Evolutionary conservation across 2,797 vertebrate genomes (phyloP).

Genomic region (Danio choprae): DNA sequence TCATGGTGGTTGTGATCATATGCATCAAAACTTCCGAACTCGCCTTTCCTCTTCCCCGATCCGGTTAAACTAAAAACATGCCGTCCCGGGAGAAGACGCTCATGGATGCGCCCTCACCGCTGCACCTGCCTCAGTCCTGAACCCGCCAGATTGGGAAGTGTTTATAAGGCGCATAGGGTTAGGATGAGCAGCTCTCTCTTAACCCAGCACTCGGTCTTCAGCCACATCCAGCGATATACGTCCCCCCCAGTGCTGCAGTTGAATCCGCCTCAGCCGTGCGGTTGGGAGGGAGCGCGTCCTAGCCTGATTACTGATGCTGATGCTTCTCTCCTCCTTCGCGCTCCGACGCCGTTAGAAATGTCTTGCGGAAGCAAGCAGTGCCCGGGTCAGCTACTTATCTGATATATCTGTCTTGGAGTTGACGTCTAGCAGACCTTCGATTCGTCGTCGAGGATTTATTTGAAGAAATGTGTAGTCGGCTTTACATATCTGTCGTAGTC

Average conservation of each 20-base stretch:
- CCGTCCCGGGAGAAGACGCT: slow-evolving; percentile 78
- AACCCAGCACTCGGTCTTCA: slow-evolving; percentile 72
- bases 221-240: slow-evolving; percentile 70
- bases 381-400: slow-evolving; percentile 54
- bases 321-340: slow-evolving; percentile 65
- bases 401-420: slow-evolving; percentile 26
- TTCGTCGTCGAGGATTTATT: slow-evolving; percentile 29
- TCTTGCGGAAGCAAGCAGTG: slow-evolving; percentile 54
- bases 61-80: slow-evolving; percentile 77
- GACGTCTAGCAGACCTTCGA: slow-evolving; percentile 36
- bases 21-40: slow-evolving; percentile 90
- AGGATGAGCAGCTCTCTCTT: slow-evolving; percentile 71
- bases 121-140: slow-evolving; percentile 77
- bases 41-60: slow-evolving; percentile 80
- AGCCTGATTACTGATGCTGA: slow-evolving; percentile 70
- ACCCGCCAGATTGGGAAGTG: slow-evolving; percentile 70
- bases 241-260: slow-evolving; percentile 52
- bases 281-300: slow-evolving; percentile 61
- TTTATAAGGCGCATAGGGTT: slow-evolving; percentile 67
- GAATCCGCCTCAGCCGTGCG: slow-evolving; percentile 46
- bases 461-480: slow-evolving; percentile 19
- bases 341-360: slow-evolving; percentile 63
- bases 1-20: slow-evolving; percentile 99
- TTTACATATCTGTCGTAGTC: slow-evolving; percentile 36
- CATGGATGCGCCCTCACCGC: slow-evolving; percentile 79